These are phyloP conservation scores for Tragelaphus buxtoni DNA, from an alignment of 2,113 vertebrate species.

Conservation along the genomic window DNA sequence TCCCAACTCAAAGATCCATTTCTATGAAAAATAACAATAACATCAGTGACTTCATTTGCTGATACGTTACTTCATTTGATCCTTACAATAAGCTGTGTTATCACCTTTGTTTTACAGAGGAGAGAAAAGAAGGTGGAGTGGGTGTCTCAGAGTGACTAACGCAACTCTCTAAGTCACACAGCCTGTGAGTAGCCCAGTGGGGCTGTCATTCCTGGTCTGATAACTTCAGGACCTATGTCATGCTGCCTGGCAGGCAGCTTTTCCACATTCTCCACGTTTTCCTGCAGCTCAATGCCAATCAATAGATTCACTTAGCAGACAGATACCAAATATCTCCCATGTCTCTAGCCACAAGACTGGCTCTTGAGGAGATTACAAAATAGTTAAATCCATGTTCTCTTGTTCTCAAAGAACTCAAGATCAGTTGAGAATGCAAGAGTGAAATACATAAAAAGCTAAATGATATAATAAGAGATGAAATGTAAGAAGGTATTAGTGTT, in stretches of 20 bases:
- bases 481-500: not conserved
- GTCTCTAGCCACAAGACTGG: not conserved
- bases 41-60: constrained; percentile 30
- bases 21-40: not conserved
- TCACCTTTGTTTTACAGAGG: not conserved
- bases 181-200: not conserved
- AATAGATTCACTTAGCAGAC: not conserved
- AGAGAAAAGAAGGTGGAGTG: not conserved
- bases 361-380: not conserved
- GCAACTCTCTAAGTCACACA: not conserved
- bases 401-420: not conserved
- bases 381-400: not conserved
- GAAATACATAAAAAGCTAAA: not conserved
- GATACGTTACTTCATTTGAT: not conserved
- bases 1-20: constrained; percentile 3
- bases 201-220: not conserved
- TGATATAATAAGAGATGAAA: not conserved
- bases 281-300: not conserved
- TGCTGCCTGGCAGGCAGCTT: not conserved
- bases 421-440: not conserved
- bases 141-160: not conserved
- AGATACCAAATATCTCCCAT: not conserved
- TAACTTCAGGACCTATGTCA: not conserved
- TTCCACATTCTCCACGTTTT: not conserved
- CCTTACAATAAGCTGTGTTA: not conserved